Percentiles rank a stretch among this genome's conserved stretches.
phyloP scores from a whole-genome alignment of 2,113 vertebrate species.

The Lepus timidus region DNA sequence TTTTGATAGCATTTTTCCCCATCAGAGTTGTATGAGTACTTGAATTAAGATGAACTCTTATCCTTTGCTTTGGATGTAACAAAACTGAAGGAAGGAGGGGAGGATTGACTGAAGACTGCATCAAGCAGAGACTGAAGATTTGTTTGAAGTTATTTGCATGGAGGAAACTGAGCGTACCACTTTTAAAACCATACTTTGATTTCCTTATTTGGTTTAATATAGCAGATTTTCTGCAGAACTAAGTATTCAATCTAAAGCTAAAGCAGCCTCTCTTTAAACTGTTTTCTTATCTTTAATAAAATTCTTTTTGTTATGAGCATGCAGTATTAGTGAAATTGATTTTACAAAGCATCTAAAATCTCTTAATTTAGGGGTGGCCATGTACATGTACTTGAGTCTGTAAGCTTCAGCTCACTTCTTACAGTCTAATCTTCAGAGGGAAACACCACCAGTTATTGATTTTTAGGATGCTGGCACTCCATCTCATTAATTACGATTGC shows the following conservation, averaged over 20 bases:
- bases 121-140: not conserved
- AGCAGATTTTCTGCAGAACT: not conserved
- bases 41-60: constrained; percentile 28
- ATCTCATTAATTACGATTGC: not conserved
- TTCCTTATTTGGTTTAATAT: constrained; percentile 39
- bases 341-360: constrained; percentile 3
- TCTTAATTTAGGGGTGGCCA: not conserved
- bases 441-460: not conserved
- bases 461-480: not conserved
- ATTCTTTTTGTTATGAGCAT: not conserved
- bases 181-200: not conserved
- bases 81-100: not conserved
- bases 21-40: not conserved
- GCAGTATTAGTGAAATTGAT: not conserved
- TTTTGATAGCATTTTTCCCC: constrained; percentile 19
- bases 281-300: constrained; percentile 21
- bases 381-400: not conserved
- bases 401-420: not conserved
- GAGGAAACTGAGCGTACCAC: not conserved
- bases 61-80: not conserved
- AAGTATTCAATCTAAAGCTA: not conserved
- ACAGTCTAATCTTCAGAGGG: not conserved
- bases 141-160: not conserved
- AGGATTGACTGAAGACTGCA: not conserved
- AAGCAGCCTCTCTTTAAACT: constrained; percentile 25